phyloP scores from a whole-genome alignment of 2,113 vertebrate species.

The Trochalopteron elliotii region DNA sequence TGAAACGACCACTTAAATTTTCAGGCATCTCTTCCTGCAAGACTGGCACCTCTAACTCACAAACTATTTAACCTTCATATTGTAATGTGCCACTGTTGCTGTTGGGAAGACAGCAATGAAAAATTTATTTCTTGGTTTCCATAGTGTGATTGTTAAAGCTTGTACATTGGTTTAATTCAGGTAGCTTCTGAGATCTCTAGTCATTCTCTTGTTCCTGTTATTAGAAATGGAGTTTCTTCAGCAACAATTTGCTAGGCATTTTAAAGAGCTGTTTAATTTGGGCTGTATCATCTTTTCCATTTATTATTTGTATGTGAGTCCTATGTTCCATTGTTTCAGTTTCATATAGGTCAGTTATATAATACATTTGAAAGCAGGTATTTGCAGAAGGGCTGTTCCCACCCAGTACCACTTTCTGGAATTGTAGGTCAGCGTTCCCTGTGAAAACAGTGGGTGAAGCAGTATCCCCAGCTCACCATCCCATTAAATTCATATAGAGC shows the following conservation, averaged over 20 bases:
- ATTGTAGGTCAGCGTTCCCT: background rate
- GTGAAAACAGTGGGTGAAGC: rapidly evolving
- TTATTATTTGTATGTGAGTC: background rate
- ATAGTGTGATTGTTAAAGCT: background rate
- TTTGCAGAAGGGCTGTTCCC: background rate
- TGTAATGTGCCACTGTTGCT: background rate
- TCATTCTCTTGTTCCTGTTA: background rate
- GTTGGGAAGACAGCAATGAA: background rate
- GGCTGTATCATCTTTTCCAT: background rate
- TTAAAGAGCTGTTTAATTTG: background rate
- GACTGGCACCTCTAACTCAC: background rate
- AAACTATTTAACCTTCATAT: background rate
- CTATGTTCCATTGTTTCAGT: background rate
- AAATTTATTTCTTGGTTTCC: background rate
- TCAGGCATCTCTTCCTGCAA: background rate
- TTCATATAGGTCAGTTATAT: background rate
- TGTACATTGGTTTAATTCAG: background rate
- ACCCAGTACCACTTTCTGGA: background rate
- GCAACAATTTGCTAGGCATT: background rate
- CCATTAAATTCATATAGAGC: background rate
- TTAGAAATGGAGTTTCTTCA: background rate
- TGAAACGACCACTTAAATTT: background rate
- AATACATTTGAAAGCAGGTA: background rate
- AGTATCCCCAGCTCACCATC: background rate
- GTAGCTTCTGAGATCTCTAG: background rate